Evolutionary conservation across 2,888 invertebrate species (phyloP).

Genomic region (Drosophila robusta): DNA sequence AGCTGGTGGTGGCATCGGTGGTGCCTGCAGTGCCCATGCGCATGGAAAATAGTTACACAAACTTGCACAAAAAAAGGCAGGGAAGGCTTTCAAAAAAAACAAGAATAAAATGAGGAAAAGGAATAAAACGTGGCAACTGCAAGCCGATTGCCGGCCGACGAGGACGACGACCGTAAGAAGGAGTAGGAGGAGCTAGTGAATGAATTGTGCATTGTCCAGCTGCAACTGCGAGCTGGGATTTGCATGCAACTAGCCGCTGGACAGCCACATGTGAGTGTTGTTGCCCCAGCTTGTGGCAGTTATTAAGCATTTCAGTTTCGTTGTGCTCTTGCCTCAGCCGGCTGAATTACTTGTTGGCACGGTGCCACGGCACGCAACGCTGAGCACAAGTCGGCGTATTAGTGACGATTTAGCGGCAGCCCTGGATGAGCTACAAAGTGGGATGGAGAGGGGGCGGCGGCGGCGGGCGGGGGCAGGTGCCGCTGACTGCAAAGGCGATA

Average conservation of each 20-base stretch:
- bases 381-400: constrained; percentile 73
- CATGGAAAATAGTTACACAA: constrained; percentile 79
- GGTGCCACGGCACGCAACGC: constrained; percentile 65
- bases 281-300: constrained; percentile 23
- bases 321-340: constrained; percentile 12
- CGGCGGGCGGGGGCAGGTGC: neutral
- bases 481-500: constrained; percentile 45
- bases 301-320: constrained; percentile 44
- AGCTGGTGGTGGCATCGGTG: constrained; percentile 41
- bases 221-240: constrained; percentile 52
- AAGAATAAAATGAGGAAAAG: constrained; percentile 30
- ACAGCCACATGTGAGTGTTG: constrained; percentile 51
- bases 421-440: constrained; percentile 10
- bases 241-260: constrained; percentile 55
- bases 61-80: constrained; percentile 53
- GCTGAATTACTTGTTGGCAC: constrained; percentile 55
- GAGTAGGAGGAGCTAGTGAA: constrained; percentile 55
- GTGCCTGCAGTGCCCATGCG: constrained; percentile 78
- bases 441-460: too few relatives aligned
- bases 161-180: constrained; percentile 17
- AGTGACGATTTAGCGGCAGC: constrained; percentile 72
- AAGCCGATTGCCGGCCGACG: constrained; percentile 54
- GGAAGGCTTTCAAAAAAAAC: constrained; percentile 44
- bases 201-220: constrained; percentile 59
- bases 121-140: constrained; percentile 51